Conservation (phyloP, 2,888 invertebrate genomes). For the Chymomyza fuscimana region DNA sequence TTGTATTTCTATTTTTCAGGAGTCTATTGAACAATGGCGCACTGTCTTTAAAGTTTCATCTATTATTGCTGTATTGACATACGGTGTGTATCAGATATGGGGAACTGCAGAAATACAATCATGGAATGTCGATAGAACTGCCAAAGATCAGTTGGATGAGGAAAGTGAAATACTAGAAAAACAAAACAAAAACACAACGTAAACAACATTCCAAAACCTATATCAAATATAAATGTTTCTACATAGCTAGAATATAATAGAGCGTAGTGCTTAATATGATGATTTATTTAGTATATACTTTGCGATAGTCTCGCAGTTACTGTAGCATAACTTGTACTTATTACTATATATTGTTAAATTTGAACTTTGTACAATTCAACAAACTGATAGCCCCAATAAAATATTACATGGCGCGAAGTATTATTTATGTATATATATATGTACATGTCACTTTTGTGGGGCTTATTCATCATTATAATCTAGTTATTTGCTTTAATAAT, state of each 20-base stretch:
- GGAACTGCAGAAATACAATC: slow-evolving; percentile 83
- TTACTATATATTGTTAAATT: not conserved
- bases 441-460: not conserved
- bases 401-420: not conserved
- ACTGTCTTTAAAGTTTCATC: slow-evolving; percentile 84
- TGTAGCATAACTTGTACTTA: not conserved
- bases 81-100: slow-evolving; percentile 84
- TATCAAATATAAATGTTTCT: not conserved
- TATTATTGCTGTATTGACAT: slow-evolving; percentile 83
- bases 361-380: not conserved
- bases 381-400: not conserved
- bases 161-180: slow-evolving; percentile 60
- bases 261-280: not conserved
- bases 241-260: not conserved
- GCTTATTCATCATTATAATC: not conserved
- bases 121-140: slow-evolving; percentile 70
- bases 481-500: not conserved
- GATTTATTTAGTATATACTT: not conserved
- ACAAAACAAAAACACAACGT: slow-evolving; percentile 33
- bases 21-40: slow-evolving; percentile 82
- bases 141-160: slow-evolving; percentile 38
- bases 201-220: slow-evolving; percentile 31
- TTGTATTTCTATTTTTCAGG: slow-evolving; percentile 28
- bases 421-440: not conserved
- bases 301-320: not conserved